A percentile compares a stretch with the other conserved stretches of the same genome.
These are phyloP conservation scores for Solenopsis fugax DNA, from an alignment of 1,140 invertebrate genomes.

Conservation along the genomic window DNA sequence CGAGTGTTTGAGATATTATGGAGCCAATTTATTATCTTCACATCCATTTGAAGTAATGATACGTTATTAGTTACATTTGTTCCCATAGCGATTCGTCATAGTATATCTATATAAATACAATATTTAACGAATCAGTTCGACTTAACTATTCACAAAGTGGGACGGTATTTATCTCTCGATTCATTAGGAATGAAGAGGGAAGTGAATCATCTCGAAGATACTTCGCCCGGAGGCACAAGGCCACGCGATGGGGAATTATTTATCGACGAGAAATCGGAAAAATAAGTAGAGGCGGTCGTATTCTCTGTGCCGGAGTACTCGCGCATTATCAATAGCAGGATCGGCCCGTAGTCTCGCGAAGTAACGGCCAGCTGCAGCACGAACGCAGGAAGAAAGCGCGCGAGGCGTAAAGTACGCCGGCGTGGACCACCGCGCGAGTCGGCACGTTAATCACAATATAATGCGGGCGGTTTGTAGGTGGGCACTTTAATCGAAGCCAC, in stretches of 20 bases:
- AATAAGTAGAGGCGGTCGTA: conserved; percentile 6
- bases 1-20: conserved; percentile 34
- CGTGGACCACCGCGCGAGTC: conserved; percentile 68
- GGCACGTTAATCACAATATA: conserved; percentile 75
- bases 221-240: neutral
- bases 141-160: conserved; percentile 22
- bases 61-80: conserved; percentile 20
- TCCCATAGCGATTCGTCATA: conserved; percentile 26
- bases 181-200: conserved; percentile 18
- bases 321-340: conserved; percentile 53
- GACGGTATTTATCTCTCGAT: conserved; percentile 19
- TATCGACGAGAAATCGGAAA: conserved; percentile 54
- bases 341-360: conserved; percentile 41
- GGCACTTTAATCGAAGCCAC: conserved; percentile 71
- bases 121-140: conserved; percentile 17
- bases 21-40: neutral
- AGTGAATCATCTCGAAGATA: conserved; percentile 46
- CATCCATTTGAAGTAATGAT: conserved; percentile 43
- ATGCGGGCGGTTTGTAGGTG: conserved; percentile 70
- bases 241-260: conserved; percentile 32
- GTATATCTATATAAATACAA: too few species aligned
- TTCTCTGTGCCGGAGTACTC: conserved; percentile 17
- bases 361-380: conserved; percentile 41
- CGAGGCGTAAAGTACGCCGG: conserved; percentile 30
- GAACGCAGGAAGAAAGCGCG: conserved; percentile 18